Conservation (phyloP, 2,113 vertebrate species). For the Pycnonotus jocosus region DNA sequence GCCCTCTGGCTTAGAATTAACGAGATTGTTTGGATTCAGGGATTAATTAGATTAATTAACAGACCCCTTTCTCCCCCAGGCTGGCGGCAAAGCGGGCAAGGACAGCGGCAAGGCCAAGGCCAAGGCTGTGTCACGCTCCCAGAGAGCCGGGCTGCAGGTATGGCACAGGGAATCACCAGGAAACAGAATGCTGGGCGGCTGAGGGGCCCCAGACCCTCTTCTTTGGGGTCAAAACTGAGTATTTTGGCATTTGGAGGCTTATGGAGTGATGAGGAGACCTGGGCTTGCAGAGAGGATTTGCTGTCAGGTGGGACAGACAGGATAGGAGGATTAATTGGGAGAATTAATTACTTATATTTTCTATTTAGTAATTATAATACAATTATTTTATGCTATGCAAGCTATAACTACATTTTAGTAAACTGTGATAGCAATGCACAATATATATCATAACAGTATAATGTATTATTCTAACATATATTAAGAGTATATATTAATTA, state of each 20-base stretch:
- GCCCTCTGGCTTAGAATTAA: background rate
- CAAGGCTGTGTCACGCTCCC: conserved; percentile 95
- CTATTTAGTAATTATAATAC: background rate
- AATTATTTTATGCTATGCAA: background rate
- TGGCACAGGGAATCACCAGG: fast-evolving
- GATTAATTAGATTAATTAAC: background rate
- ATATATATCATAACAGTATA: too few species aligned
- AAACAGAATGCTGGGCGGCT: fast-evolving
- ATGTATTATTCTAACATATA: background rate
- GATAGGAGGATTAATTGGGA: background rate
- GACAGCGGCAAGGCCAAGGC: conserved; percentile 99
- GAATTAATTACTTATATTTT: background rate
- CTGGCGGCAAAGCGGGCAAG: conserved; percentile 97
- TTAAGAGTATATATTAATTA: background rate
- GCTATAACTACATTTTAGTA: background rate
- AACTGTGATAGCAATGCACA: background rate
- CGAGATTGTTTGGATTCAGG: background rate
- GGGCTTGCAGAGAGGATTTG: background rate
- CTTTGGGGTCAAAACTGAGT: fast-evolving
- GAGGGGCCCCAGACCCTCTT: fast-evolving
- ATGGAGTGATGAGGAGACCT: fast-evolving
- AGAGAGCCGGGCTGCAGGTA: conserved; percentile 96
- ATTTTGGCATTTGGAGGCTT: background rate
- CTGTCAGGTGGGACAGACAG: background rate
- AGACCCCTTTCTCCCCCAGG: conserved; percentile 67